Evolutionary conservation across 2,797 vertebrate species (phyloP).

Genomic region (Nannoperca australis): DNA sequence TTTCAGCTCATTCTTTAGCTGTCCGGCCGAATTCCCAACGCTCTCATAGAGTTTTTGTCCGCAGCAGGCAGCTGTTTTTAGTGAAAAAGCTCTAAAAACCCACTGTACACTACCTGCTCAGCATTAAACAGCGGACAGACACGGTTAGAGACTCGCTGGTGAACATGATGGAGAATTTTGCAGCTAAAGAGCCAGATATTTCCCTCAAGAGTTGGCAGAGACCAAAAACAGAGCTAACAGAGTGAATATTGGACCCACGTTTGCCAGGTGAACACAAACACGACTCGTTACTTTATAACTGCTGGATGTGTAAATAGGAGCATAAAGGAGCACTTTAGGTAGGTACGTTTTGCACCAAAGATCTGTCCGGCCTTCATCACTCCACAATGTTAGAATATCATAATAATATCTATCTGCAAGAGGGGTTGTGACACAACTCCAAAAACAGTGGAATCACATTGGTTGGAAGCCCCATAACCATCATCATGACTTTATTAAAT

Average conservation of each 20-base stretch:
- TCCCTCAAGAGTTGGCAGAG: neutral
- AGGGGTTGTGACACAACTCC: neutral
- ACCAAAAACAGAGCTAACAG: neutral
- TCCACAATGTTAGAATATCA: no score
- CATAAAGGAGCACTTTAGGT: neutral
- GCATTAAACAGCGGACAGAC: no score
- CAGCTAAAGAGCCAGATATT: neutral
- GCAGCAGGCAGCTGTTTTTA: no score
- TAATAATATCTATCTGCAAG: neutral
- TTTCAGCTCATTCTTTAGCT: neutral
- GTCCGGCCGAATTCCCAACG: no score
- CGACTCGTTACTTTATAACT: no score
- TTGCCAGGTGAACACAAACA: neutral
- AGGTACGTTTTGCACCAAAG: neutral
- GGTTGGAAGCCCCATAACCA: neutral
- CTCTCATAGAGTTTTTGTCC: neutral
- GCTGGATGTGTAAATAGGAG: no score
- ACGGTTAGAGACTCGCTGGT: neutral
- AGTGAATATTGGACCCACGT: neutral
- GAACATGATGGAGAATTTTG: neutral
- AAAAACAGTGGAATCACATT: neutral
- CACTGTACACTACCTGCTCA: neutral
- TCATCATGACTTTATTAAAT: neutral
- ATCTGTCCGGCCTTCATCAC: neutral
- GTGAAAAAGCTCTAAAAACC: neutral